Conservation (phyloP, 2,797 vertebrate species). For the Hozukius guyotensis region DNA sequence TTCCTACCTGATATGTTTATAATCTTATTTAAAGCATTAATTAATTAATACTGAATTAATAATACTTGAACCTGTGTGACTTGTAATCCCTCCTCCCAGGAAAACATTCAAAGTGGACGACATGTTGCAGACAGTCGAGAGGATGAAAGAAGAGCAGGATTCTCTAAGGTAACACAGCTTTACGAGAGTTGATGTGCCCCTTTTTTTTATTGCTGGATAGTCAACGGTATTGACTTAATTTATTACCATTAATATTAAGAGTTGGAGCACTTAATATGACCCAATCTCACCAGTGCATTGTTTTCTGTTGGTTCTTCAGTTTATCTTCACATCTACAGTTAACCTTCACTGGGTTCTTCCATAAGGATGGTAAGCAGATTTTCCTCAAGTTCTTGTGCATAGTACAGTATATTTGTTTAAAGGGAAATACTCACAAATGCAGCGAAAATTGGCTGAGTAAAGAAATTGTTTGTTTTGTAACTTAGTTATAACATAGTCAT, state of each 20-base stretch:
- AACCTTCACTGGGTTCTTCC: conserved; percentile 99
- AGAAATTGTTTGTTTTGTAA: not conserved
- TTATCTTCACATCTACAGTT: conserved; percentile 97
- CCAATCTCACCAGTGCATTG: conserved; percentile 7
- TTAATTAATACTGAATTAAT: not conserved
- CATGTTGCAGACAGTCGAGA: conserved; percentile 95
- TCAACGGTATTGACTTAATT: not conserved
- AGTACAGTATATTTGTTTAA: not conserved
- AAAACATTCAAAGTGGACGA: conserved; percentile 98
- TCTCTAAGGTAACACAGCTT: conserved; percentile 90
- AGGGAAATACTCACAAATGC: not conserved
- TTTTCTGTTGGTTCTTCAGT: conserved; percentile 71
- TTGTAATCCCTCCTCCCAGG: conserved; percentile 70
- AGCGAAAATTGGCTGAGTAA: not conserved
- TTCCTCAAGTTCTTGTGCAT: not conserved
- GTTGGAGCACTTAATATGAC: not conserved
- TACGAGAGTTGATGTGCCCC: not conserved
- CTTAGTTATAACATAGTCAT: not conserved
- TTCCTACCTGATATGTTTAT: not conserved
- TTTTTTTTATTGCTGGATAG: not conserved
- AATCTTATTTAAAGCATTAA: not conserved
- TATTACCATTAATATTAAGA: not conserved
- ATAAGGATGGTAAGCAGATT: conserved; percentile 92
- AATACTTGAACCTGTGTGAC: not conserved
- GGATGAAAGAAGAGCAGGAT: conserved; percentile 97